These are phyloP conservation scores for Oncorhynchus kisutch DNA, from an alignment of 2,113 vertebrate species.

Conservation along the genomic window DNA sequence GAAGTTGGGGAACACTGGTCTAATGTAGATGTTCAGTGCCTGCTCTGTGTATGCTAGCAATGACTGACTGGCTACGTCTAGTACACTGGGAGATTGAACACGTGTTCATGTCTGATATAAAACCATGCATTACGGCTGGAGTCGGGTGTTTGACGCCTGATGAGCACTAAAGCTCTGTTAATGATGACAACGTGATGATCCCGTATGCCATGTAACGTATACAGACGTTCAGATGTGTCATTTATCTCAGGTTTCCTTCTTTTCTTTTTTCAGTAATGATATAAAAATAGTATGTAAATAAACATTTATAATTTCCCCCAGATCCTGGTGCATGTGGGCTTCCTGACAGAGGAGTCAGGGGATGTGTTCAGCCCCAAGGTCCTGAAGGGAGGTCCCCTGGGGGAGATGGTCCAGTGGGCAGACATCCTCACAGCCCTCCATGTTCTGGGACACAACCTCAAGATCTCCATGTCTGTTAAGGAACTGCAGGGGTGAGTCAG, in stretches of 20 bases:
- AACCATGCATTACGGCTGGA: neutral
- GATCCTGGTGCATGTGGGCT: constrained; percentile 94
- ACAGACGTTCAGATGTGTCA: too few relatives aligned
- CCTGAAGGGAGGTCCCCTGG: constrained; percentile 91
- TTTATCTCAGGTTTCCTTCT: too few relatives aligned
- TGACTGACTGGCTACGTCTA: too few relatives aligned
- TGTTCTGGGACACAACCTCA: constrained; percentile 89
- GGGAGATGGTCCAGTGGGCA: constrained; percentile 98
- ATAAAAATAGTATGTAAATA: too few relatives aligned
- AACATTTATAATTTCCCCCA: constrained; percentile 31
- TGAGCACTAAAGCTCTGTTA: too few relatives aligned
- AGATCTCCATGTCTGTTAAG: constrained; percentile 91
- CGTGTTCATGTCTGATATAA: neutral
- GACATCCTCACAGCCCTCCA: constrained; percentile 92
- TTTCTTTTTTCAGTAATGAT: too few relatives aligned
- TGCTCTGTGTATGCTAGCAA: neutral
- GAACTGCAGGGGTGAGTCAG: constrained; percentile 95
- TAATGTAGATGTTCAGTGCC: neutral
- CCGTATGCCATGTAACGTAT: too few relatives aligned
- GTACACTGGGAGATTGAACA: too few relatives aligned
- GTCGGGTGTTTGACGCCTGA: neutral
- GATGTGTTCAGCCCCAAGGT: constrained; percentile 95
- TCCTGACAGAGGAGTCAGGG: constrained; percentile 94
- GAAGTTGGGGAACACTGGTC: too few relatives aligned
- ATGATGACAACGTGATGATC: too few relatives aligned